Conservation (phyloP, 2,797 vertebrate species). For the Ptychobarbus kaznakovi region DNA sequence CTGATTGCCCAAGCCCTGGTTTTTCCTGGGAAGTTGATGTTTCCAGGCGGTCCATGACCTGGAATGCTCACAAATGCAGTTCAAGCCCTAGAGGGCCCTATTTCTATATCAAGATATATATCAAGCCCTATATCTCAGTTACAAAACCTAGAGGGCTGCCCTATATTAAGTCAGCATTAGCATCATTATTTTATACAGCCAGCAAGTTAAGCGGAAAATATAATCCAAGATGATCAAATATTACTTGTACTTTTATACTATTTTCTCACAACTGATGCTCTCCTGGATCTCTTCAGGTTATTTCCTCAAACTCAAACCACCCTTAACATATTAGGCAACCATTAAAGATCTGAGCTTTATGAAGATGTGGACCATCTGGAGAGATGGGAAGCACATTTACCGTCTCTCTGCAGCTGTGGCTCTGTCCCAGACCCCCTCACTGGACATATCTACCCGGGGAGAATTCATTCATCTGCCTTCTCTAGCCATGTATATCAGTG, state of each 20-base stretch:
- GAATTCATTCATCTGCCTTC: conserved; percentile 15
- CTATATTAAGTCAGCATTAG: background rate
- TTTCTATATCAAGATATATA: too few species aligned
- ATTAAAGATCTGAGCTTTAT: conserved; percentile 10
- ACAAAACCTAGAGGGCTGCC: background rate
- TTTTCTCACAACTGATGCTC: background rate
- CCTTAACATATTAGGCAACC: background rate
- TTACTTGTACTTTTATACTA: background rate
- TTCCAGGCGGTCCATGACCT: background rate
- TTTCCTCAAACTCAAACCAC: background rate
- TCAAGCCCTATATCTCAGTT: background rate
- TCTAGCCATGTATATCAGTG: background rate
- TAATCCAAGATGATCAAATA: background rate
- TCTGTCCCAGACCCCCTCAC: background rate
- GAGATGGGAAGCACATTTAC: conserved; percentile 17
- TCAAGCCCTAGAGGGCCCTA: background rate
- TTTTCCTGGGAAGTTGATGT: conserved; percentile 10
- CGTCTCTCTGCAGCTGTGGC: conserved; percentile 4
- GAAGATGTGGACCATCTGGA: conserved; percentile 37
- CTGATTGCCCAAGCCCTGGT: conserved; percentile 12
- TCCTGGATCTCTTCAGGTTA: background rate
- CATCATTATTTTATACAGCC: background rate
- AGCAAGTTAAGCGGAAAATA: background rate
- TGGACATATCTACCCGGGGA: background rate
- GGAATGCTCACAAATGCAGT: conserved; percentile 6